These are phyloP conservation scores for Taurulus bubalis DNA, from an alignment of 2,113 vertebrate species.

Conservation along the genomic window DNA sequence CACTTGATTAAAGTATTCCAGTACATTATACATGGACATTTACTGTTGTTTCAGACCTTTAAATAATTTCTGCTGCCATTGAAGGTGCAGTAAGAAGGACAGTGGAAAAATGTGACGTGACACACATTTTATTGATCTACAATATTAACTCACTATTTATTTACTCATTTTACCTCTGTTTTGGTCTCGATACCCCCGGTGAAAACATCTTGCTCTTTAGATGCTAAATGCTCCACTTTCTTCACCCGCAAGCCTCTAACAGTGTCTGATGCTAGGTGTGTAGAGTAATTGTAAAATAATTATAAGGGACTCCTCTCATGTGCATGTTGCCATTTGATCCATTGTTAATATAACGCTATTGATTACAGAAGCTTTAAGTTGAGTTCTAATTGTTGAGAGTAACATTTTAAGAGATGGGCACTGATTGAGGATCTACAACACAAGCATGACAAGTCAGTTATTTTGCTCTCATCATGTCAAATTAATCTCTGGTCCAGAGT, in stretches of 20 bases:
- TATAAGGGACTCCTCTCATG: neutral
- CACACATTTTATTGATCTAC: neutral
- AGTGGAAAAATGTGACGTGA: neutral
- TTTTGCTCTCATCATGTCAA: neutral
- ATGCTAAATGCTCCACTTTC: neutral
- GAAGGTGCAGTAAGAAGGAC: neutral
- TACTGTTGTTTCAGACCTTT: neutral
- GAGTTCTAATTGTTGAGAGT: neutral
- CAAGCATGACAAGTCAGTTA: neutral
- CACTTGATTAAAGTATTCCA: neutral
- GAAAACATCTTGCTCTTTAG: neutral
- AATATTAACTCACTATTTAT: neutral
- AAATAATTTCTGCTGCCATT: neutral
- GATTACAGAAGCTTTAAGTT: neutral
- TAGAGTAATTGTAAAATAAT: too few species aligned
- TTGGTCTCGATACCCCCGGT: neutral
- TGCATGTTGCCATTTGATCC: neutral
- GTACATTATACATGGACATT: conserved; percentile 2
- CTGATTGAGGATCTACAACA: neutral
- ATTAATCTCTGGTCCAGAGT: neutral
- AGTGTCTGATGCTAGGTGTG: neutral
- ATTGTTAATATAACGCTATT: neutral
- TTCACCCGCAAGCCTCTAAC: neutral
- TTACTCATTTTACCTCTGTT: neutral
- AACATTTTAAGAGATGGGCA: neutral